Percentiles rank a stretch among this genome's conserved stretches.
phyloP scores from a whole-genome alignment of 2,888 invertebrate species.

The Ormia ochracea region DNA sequence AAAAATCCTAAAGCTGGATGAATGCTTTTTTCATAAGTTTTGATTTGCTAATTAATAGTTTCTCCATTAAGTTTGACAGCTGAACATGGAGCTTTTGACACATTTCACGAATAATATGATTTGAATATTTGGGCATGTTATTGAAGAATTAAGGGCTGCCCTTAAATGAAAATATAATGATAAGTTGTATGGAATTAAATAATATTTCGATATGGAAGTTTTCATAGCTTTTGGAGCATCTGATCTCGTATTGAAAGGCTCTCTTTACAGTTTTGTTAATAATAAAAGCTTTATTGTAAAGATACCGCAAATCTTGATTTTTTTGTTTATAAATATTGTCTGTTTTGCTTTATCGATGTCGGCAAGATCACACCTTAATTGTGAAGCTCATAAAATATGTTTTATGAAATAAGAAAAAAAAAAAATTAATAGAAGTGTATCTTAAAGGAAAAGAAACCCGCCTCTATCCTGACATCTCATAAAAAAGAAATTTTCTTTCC shows the following conservation, averaged over 20 bases:
- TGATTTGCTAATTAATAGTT: slow-evolving; percentile 75
- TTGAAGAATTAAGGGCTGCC: not conserved
- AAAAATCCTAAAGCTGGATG: not conserved
- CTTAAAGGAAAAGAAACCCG: slow-evolving; percentile 27
- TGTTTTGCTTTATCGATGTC: slow-evolving; percentile 53
- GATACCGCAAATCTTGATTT: not conserved
- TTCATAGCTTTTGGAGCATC: no score
- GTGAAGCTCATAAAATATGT: slow-evolving; percentile 18
- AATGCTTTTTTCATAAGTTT: slow-evolving; percentile 28
- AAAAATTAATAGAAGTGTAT: no score
- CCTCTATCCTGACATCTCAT: slow-evolving; percentile 48
- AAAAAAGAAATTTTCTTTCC: not conserved
- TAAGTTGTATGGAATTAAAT: not conserved
- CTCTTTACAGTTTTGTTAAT: no score
- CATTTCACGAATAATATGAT: slow-evolving; percentile 55
- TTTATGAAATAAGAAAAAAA: no score
- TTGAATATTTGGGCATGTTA: not conserved
- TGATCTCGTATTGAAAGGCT: no score
- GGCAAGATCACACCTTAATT: slow-evolving; percentile 54
- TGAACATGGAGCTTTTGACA: slow-evolving; percentile 74
- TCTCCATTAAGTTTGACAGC: slow-evolving; percentile 73
- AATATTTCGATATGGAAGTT: not conserved
- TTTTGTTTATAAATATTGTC: not conserved
- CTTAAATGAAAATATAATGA: not conserved
- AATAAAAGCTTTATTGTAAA: not conserved